Conservation (phyloP, 2,113 vertebrate species). For the Camelus bactrianus region DNA sequence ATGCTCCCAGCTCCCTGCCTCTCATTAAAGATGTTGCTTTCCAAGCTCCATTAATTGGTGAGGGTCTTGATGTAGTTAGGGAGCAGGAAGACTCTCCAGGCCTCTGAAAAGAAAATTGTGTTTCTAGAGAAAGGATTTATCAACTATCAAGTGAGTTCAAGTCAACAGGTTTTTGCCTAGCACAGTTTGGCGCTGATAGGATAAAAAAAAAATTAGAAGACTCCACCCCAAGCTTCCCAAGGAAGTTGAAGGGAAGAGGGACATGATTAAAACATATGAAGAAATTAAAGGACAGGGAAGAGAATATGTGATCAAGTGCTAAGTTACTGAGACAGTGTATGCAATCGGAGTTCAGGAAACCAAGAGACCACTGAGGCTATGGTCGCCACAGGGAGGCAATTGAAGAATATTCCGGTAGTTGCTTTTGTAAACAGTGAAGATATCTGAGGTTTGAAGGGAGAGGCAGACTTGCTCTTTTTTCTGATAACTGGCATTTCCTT, state of each 20-base stretch:
- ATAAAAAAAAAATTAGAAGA: constrained; percentile 36
- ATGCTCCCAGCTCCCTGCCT: neutral
- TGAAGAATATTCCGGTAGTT: neutral
- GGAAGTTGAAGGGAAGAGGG: neutral
- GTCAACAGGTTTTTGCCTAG: constrained; percentile 44
- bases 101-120: neutral
- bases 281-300: neutral
- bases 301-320: neutral
- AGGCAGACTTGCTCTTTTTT: neutral
- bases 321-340: neutral
- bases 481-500: neutral
- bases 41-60: constrained; percentile 36
- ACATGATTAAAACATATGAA: neutral
- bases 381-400: neutral
- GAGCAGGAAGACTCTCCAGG: constrained; percentile 8
- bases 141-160: constrained; percentile 1
- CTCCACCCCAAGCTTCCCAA: neutral
- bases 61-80: constrained; percentile 39
- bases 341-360: neutral
- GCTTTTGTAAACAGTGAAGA: neutral
- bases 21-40: constrained; percentile 6
- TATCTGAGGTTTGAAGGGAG: neutral
- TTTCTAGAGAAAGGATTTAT: constrained; percentile 47
- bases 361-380: neutral
- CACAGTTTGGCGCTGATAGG: neutral